Evolutionary conservation across 2,113 vertebrate species (phyloP).

Genomic region (Nyctibius bracteatus): DNA sequence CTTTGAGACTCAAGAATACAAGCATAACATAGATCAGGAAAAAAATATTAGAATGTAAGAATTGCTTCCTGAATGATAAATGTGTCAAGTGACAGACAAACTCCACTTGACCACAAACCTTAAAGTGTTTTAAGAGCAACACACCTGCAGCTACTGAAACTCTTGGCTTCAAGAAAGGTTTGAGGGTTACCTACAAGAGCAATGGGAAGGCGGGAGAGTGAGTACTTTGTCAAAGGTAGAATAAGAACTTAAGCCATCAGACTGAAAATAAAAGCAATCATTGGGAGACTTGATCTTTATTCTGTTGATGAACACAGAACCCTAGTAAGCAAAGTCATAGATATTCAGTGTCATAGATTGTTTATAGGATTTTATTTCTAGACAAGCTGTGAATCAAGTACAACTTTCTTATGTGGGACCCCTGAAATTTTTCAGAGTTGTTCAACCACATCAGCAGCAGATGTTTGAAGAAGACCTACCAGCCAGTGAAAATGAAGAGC

Average conservation of each 20-base stretch:
- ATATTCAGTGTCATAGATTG: not conserved
- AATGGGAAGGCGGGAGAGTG: not conserved
- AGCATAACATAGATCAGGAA: not conserved
- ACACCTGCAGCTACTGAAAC: not conserved
- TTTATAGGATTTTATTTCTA: not conserved
- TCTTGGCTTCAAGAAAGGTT: not conserved
- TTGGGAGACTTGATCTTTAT: not conserved
- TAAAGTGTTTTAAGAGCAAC: not conserved
- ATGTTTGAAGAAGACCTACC: constrained; percentile 73
- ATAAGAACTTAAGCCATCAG: not conserved
- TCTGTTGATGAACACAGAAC: not conserved
- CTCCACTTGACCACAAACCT: not conserved
- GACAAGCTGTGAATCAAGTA: not conserved
- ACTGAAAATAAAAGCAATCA: not conserved
- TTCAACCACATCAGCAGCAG: constrained; percentile 75
- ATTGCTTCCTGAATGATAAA: not conserved
- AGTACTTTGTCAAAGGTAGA: not conserved
- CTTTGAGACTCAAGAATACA: not conserved
- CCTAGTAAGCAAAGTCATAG: not conserved
- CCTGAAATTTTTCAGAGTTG: constrained; percentile 77
- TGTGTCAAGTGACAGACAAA: not conserved
- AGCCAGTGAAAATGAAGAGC: constrained; percentile 75
- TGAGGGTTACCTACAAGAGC: not conserved
- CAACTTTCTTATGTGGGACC: constrained; percentile 28
- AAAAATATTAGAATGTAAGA: not conserved